These are phyloP conservation scores for Carassius auratus DNA, from an alignment of 2,113 vertebrate species.

Conservation along the genomic window DNA sequence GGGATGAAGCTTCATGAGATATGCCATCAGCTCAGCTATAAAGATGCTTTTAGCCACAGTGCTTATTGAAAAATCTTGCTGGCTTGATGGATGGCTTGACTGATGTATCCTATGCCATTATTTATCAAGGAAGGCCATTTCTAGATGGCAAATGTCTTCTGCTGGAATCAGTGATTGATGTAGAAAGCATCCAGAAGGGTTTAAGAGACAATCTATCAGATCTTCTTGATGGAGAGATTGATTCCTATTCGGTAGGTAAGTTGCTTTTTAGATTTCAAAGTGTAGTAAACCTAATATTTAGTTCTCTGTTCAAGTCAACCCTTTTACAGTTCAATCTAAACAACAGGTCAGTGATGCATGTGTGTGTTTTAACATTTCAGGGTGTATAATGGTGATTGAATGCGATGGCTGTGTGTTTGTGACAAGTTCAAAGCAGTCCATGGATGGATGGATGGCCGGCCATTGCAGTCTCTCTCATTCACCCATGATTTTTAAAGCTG, in stretches of 20 bases:
- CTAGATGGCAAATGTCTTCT: constrained; percentile 14
- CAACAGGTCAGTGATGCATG: not conserved
- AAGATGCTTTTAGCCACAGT: constrained; percentile 34
- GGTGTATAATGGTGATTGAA: not conserved
- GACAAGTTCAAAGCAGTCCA: not conserved
- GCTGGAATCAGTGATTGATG: constrained; percentile 14
- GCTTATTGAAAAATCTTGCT: constrained; percentile 21
- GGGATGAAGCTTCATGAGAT: not conserved
- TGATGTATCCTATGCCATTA: constrained; percentile 32
- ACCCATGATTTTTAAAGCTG: not conserved
- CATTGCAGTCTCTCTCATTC: not conserved
- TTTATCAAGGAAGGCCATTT: constrained; percentile 31
- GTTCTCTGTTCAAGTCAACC: not conserved
- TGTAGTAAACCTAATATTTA: not conserved
- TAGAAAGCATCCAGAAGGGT: not conserved
- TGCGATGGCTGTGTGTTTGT: not conserved
- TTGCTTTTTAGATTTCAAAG: constrained; percentile 15
- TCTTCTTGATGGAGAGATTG: constrained; percentile 19
- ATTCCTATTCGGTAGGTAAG: not conserved
- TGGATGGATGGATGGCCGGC: not conserved
- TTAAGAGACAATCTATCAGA: constrained; percentile 19
- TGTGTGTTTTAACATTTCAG: constrained; percentile 14
- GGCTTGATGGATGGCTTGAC: constrained; percentile 13
- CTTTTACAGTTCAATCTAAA: not conserved
- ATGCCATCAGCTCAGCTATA: constrained; percentile 13